These are phyloP conservation scores for Pelodytes ibericus DNA, from an alignment of 2,797 vertebrate genomes.

Conservation along the genomic window DNA sequence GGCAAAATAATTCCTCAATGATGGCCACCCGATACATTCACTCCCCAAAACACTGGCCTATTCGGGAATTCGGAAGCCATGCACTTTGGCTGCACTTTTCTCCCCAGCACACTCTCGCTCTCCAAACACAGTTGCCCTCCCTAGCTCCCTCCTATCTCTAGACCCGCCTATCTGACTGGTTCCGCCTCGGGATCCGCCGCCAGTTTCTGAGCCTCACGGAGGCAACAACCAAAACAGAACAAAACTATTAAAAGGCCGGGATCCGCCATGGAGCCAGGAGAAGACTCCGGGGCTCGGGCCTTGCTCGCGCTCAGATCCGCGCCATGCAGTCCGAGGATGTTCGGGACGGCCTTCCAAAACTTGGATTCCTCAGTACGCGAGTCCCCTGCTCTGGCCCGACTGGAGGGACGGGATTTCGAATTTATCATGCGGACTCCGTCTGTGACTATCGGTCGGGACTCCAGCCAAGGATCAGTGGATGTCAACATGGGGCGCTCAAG, in stretches of 20 bases:
- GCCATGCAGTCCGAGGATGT: conserved; percentile 83
- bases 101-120: too few species aligned
- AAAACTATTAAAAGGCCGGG: neutral
- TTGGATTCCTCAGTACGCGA: conserved; percentile 11
- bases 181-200: conserved; percentile 42
- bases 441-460: conserved; percentile 95
- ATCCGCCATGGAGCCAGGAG: conserved; percentile 78
- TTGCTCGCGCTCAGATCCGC: conserved; percentile 89
- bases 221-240: conserved; percentile 48
- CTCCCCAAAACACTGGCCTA: too few species aligned
- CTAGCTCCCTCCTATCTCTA: conserved; percentile 5
- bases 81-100: too few species aligned
- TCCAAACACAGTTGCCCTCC: too few species aligned
- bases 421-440: conserved; percentile 93
- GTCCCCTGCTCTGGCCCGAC: conserved; percentile 82
- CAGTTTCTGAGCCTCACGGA: conserved; percentile 20
- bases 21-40: too few species aligned
- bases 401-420: conserved; percentile 97
- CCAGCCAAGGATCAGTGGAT: conserved; percentile 95
- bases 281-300: conserved; percentile 87
- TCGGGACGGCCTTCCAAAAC: conserved; percentile 61
- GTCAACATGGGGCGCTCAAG: conserved; percentile 97
- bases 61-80: too few species aligned
- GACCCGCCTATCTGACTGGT: conserved; percentile 33
- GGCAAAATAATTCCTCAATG: too few species aligned